Evolutionary conservation across 2,797 vertebrate species (phyloP), one percentile per base, ranked within the genome.

Genomic region (Gambelia wislizenii): DNA sequence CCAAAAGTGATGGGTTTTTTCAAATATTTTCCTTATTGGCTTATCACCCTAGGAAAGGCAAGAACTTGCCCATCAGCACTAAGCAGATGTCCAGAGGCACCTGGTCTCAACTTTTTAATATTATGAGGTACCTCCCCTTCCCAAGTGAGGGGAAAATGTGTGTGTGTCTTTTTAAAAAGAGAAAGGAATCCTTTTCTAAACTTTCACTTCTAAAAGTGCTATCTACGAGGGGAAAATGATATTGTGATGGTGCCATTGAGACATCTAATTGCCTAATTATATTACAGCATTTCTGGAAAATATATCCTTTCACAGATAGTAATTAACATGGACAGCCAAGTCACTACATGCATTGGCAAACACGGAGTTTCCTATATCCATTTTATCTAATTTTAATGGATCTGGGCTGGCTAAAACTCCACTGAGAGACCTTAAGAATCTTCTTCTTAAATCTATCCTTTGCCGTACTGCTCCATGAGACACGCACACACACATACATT

Each of bases 311-410:
- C 88, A 44, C 54, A 70, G 76, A 85, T 33, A 79, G 77, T 89
- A 89, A 89, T 89, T 80, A 89, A 85, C 83, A 89, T 39, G 83
- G 88, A 80, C 88, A 85, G 76, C 67, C 83, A 61, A 85, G 83
- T 89, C 64, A 36, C 83, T 22, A 30, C 83, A 80, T 39, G 67
- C 67, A 30, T 64, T 89, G 88, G 67, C 88, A 80, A 85, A 69
- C 83, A n/a, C 64, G 36, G 69, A 52, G n/a, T 42, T 81, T 89
- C 67, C 33, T 30, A 74, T 80, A 81, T 59, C 56, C 39, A 72
- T 85, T 85, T 80, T 33, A 59, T 85, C 83, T 80, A 59, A 70
- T 84, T 69, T 84, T 84, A 81, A 85, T 89, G 76, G 64, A 61
- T 80, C 74, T 72, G 76, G 64, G n/a, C 22, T 84, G 13, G 33